A percentile compares a stretch with the other conserved stretches of the same genome.
Evolutionary conservation across 2,797 vertebrate species (phyloP).

Genomic region (Falco biarmicus): DNA sequence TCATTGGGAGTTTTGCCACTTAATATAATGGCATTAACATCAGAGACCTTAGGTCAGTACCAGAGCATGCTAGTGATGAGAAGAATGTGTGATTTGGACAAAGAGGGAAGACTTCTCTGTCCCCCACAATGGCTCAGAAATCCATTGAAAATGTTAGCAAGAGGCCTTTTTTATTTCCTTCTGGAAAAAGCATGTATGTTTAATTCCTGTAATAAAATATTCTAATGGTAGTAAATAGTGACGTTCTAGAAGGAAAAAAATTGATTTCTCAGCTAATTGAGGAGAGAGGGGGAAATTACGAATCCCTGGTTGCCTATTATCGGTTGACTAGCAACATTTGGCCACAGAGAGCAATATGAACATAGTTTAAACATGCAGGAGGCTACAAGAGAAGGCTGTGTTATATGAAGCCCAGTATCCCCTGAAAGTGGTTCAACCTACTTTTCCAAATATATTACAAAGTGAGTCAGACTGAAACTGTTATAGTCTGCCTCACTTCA

Average conservation of each 20-base stretch:
- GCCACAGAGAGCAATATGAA: not conserved
- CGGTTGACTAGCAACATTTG: not conserved
- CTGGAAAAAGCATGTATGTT: constrained; percentile 31
- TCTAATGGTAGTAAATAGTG: constrained; percentile 29
- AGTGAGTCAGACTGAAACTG: constrained; percentile 35
- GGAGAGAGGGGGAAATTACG: not conserved
- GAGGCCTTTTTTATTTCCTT: constrained; percentile 25
- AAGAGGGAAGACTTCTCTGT: not conserved
- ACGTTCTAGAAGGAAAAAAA: constrained; percentile 41
- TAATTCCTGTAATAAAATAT: constrained; percentile 43
- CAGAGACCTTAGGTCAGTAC: not conserved
- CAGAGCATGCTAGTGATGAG: not conserved
- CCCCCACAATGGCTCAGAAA: not conserved
- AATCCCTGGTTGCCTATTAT: not conserved
- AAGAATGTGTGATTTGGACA: not conserved
- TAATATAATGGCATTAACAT: not conserved
- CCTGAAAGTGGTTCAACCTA: not conserved
- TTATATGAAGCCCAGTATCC: not conserved
- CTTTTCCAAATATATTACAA: constrained; percentile 10
- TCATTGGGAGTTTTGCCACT: not conserved
- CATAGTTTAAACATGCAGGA: not conserved
- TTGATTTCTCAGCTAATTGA: constrained; percentile 25
- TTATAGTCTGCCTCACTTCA: not conserved
- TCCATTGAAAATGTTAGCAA: constrained; percentile 7
- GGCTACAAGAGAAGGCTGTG: not conserved